Percentiles rank a stretch among this genome's conserved stretches.
Conservation (phyloP, 2,888 invertebrate genomes). For the Drosophila histrio region DNA sequence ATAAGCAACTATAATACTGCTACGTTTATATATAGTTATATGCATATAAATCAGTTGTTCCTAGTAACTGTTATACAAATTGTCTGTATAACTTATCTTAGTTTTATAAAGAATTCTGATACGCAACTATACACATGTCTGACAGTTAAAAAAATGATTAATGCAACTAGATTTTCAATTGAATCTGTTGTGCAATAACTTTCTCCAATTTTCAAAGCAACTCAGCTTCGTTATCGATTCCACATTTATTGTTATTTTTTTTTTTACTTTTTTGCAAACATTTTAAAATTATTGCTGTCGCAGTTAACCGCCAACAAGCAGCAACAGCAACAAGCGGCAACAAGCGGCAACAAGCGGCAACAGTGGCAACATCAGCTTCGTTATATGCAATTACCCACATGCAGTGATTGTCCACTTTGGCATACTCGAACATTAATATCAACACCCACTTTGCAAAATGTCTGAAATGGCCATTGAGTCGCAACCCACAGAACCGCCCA, state of each 20-base stretch:
- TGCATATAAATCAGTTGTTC: too few species aligned
- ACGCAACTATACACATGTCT: too few species aligned
- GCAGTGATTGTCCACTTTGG: conserved; percentile 74
- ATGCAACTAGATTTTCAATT: not conserved
- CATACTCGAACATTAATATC: conserved; percentile 35
- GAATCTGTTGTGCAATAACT: not conserved
- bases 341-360: not conserved
- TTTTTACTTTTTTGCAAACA: conserved; percentile 27
- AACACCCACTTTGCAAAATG: conserved; percentile 29
- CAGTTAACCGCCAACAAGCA: conserved; percentile 24
- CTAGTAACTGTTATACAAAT: not conserved
- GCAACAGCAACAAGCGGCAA: not conserved
- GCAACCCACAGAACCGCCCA: conserved; percentile 54
- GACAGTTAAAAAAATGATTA: not conserved
- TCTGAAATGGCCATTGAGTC: conserved; percentile 31
- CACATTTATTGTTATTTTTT: not conserved
- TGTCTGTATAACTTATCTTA: too few species aligned
- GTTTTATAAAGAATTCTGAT: too few species aligned
- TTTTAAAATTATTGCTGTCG: conserved; percentile 57
- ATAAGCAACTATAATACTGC: too few species aligned
- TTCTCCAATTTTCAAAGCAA: not conserved
- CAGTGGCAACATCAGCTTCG: conserved; percentile 17
- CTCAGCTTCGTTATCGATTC: not conserved
- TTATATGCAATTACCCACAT: conserved; percentile 65
- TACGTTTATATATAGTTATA: too few species aligned